phyloP scores from a whole-genome alignment of 2,797 vertebrate species.

The Cheirogaleus major region DNA sequence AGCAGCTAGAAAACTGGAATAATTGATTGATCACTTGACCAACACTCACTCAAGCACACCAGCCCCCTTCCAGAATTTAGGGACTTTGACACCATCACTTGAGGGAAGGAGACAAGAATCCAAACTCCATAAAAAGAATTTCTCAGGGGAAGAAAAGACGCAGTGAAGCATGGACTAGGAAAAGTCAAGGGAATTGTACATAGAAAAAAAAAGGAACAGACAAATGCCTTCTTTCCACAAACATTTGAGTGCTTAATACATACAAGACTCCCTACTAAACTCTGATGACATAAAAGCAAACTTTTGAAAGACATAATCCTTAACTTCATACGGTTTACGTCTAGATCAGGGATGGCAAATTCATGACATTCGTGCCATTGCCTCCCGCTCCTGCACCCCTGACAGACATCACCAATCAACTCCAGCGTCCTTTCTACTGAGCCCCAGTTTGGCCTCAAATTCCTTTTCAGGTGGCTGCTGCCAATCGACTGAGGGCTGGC shows the following conservation, averaged over 20 bases:
- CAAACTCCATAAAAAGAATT: not conserved
- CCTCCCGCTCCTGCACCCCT: not conserved
- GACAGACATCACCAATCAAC: slow-evolving; percentile 47
- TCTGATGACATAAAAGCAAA: not conserved
- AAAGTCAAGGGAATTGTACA: not conserved
- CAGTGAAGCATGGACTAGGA: not conserved
- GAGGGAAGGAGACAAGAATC: not conserved
- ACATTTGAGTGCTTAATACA: not conserved
- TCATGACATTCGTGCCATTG: not conserved
- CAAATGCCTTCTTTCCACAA: not conserved
- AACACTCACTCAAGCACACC: not conserved
- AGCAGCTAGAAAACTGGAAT: not conserved
- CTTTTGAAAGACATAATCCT: not conserved
- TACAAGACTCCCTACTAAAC: not conserved
- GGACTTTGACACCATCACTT: not conserved
- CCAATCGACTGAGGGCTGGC: not conserved
- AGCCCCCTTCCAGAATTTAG: not conserved
- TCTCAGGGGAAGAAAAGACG: not conserved
- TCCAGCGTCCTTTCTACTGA: not conserved
- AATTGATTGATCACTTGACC: too few species aligned
- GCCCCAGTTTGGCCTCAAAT: not conserved
- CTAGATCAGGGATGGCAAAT: not conserved
- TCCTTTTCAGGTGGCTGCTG: not conserved
- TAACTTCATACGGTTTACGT: not conserved
- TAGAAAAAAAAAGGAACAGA: not conserved